Conservation (phyloP, 2,888 invertebrate species). For the Trichopoda pennipes region DNA sequence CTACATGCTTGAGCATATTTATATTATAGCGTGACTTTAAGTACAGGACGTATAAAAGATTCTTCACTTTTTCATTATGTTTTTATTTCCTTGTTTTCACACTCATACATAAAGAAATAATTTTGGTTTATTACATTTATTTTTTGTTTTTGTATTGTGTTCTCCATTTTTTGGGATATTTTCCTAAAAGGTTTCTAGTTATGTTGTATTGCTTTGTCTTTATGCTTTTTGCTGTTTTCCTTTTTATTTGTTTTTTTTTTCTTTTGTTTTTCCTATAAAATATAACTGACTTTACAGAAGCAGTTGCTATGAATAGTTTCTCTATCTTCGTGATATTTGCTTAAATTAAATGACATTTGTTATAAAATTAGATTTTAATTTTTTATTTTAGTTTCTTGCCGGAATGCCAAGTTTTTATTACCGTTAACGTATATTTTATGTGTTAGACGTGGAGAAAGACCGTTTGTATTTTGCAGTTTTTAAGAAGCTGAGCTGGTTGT, state of each 20-base stretch:
- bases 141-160: conserved; percentile 15
- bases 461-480: conserved; percentile 9
- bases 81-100: conserved; percentile 33
- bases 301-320: conserved; percentile 79
- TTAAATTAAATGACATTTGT: conserved; percentile 78
- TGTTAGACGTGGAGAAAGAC: background rate
- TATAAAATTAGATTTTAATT: conserved; percentile 74
- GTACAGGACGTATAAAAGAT: too few species aligned
- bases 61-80: conserved; percentile 6
- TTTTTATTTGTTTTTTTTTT: conserved; percentile 5
- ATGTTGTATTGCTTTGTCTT: conserved; percentile 49
- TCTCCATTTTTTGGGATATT: conserved; percentile 12
- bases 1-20: background rate
- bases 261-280: conserved; percentile 9
- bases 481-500: background rate
- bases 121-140: conserved; percentile 52
- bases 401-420: conserved; percentile 43
- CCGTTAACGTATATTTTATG: conserved; percentile 50
- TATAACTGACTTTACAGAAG: conserved; percentile 66
- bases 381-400: conserved; percentile 9
- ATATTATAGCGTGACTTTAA: background rate
- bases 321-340: conserved; percentile 78
- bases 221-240: conserved; percentile 33
- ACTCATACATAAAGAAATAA: conserved; percentile 7
- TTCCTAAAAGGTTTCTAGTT: conserved; percentile 44